Conservation (phyloP, 2,888 invertebrate genomes). For the Amphipoea oculea region DNA sequence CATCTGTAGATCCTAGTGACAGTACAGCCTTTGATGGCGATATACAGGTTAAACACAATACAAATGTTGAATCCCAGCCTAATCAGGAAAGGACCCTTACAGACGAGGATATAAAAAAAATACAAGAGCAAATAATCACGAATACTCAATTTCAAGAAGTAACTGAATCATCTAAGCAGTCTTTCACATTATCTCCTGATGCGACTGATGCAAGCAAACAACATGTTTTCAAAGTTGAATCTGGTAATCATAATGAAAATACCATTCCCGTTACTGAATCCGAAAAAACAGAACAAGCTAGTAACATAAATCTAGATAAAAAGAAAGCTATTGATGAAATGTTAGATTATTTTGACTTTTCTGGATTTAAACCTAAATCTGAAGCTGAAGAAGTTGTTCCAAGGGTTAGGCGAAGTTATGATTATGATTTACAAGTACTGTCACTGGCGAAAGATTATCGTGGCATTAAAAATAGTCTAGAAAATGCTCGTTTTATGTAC, state of each 20-base stretch:
- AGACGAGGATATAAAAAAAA: constrained; percentile 78
- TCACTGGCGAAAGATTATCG: constrained; percentile 75
- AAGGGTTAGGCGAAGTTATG: constrained; percentile 79
- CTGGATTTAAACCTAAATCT: constrained; percentile 72
- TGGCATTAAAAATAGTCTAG: constrained; percentile 76
- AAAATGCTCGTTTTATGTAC: constrained; percentile 78
- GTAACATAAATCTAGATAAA: constrained; percentile 78
- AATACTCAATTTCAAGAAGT: constrained; percentile 62
- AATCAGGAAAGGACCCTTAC: constrained; percentile 76
- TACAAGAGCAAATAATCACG: constrained; percentile 86
- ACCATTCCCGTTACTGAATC: constrained; percentile 52
- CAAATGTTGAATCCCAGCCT: constrained; percentile 76
- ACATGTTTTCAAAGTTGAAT: constrained; percentile 67
- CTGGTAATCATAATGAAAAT: constrained; percentile 66
- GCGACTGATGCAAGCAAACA: constrained; percentile 63
- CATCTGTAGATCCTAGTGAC: constrained; percentile 67
- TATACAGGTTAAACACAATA: constrained; percentile 77
- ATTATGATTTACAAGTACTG: constrained; percentile 76
- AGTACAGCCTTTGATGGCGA: constrained; percentile 75
- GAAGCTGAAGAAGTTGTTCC: constrained; percentile 58
- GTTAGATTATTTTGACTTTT: constrained; percentile 83
- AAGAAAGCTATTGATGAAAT: constrained; percentile 86
- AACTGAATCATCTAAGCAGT: constrained; percentile 39
- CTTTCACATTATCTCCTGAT: constrained; percentile 46
- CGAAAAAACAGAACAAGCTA: constrained; percentile 52